Conservation (phyloP, 2,113 vertebrate genomes). For the Oncorhynchus gorbuscha region DNA sequence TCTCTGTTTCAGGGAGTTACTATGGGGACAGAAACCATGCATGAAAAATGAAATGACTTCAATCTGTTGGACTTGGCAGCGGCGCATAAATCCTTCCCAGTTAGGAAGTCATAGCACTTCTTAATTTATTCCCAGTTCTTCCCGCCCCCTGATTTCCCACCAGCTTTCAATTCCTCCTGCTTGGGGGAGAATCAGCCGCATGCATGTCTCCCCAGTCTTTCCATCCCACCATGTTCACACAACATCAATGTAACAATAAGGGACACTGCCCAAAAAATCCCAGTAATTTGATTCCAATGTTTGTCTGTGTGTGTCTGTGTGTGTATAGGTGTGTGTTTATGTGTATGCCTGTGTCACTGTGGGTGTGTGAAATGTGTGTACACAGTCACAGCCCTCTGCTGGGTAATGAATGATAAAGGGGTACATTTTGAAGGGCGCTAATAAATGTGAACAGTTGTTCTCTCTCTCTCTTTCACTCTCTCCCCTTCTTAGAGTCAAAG, state of each 20-base stretch:
- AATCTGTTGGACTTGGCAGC: slow-evolving; percentile 60
- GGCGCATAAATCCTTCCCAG: slow-evolving; percentile 65
- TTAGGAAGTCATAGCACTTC: slow-evolving; percentile 65
- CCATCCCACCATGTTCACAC: slow-evolving; percentile 43
- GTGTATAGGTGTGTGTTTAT: neutral
- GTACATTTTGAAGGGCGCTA: slow-evolving; percentile 48
- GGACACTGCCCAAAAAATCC: slow-evolving; percentile 20
- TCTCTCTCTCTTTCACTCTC: neutral
- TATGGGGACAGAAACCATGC: slow-evolving; percentile 64
- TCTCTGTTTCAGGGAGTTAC: slow-evolving; percentile 39
- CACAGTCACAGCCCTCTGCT: slow-evolving; percentile 20
- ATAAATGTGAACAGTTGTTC: slow-evolving; percentile 33
- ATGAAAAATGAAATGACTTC: slow-evolving; percentile 72
- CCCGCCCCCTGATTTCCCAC: slow-evolving; percentile 53
- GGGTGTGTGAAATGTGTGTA: neutral
- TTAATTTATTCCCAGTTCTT: slow-evolving; percentile 64
- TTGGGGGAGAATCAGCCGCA: slow-evolving; percentile 33
- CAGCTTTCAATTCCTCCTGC: slow-evolving; percentile 42
- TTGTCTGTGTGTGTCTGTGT: slow-evolving; percentile 13
- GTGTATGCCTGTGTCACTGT: neutral
- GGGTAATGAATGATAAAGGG: slow-evolving; percentile 51
- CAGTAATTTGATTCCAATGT: slow-evolving; percentile 20
- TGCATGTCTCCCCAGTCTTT: slow-evolving; percentile 41
- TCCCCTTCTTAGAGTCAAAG: neutral
- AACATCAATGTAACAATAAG: slow-evolving; percentile 33